Percentiles rank a stretch among this genome's conserved stretches.
Conservation (phyloP, 2,888 invertebrate species). For the Dasysyrphus tricinctus region DNA sequence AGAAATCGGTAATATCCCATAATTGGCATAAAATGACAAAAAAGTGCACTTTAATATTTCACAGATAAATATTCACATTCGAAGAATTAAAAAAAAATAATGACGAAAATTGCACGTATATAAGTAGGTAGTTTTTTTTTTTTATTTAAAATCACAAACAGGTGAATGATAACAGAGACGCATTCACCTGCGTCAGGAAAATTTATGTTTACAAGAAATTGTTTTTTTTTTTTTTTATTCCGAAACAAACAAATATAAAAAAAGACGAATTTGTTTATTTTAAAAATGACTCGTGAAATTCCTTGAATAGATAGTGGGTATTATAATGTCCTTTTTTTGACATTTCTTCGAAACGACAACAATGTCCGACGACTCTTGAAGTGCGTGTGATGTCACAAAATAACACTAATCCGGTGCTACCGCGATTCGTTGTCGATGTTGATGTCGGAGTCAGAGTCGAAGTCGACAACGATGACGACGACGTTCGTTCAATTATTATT, state of each 20-base stretch:
- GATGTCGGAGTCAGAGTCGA: background rate
- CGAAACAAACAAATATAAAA: background rate
- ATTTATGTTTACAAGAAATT: constrained; percentile 35
- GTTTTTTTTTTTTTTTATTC: constrained; percentile 26
- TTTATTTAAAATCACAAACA: constrained; percentile 47
- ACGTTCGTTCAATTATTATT: constrained; percentile 71
- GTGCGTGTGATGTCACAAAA: constrained; percentile 74
- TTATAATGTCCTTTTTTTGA: constrained; percentile 48
- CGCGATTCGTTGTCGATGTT: constrained; percentile 60
- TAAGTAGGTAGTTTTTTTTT: constrained; percentile 20
- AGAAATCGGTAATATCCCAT: constrained; percentile 58
- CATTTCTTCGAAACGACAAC: constrained; percentile 47
- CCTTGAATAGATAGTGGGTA: background rate
- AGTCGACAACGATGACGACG: background rate
- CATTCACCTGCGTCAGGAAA: constrained; percentile 61
- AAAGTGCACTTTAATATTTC: constrained; percentile 11
- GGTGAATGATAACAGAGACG: constrained; percentile 64
- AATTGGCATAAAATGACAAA: constrained; percentile 36
- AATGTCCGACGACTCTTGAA: constrained; percentile 63
- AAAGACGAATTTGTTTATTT: constrained; percentile 5
- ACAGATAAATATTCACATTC: constrained; percentile 34
- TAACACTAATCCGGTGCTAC: constrained; percentile 74
- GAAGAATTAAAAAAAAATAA: constrained; percentile 28
- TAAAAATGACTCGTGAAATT: background rate
- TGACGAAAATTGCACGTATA: constrained; percentile 41